Percentiles rank a stretch among this genome's conserved stretches.
Conservation (phyloP, 1,140 invertebrate species). For the Tenebrio molitor region DNA sequence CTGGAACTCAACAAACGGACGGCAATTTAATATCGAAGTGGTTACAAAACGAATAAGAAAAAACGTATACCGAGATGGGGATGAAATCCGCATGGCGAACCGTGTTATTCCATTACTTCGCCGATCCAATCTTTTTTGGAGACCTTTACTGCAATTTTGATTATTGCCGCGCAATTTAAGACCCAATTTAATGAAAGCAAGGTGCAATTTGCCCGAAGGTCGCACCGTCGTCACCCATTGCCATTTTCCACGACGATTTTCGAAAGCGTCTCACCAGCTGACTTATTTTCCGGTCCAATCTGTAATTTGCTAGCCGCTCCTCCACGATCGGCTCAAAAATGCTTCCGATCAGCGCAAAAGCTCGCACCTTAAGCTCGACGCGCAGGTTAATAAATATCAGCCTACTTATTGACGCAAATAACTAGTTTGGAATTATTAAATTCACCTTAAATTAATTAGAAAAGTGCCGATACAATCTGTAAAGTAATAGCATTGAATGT, state of each 20-base stretch:
- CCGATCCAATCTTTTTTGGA: conserved; percentile 37
- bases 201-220: conserved; percentile 19
- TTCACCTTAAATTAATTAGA: conserved; percentile 12
- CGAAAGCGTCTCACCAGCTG: no score
- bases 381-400: conserved; percentile 7
- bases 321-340: no score
- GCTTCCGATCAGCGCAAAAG: no score
- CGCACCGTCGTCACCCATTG: not conserved
- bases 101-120: conserved; percentile 27
- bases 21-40: conserved; percentile 31
- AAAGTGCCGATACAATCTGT: conserved; percentile 13
- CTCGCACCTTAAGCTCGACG: no score
- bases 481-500: conserved; percentile 6
- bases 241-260: not conserved
- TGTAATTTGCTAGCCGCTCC: no score
- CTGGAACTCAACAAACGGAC: conserved; percentile 16
- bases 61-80: conserved; percentile 19
- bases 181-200: conserved; percentile 31
- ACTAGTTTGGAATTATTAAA: conserved; percentile 3
- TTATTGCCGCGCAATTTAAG: conserved; percentile 37
- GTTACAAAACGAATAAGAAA: conserved; percentile 28
- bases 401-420: conserved; percentile 24
- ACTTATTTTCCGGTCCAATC: no score
- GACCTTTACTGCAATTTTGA: conserved; percentile 35
- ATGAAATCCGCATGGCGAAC: conserved; percentile 34